phyloP scores from a whole-genome alignment of 2,888 invertebrate genomes.

The Drosophila imparisetae region DNA sequence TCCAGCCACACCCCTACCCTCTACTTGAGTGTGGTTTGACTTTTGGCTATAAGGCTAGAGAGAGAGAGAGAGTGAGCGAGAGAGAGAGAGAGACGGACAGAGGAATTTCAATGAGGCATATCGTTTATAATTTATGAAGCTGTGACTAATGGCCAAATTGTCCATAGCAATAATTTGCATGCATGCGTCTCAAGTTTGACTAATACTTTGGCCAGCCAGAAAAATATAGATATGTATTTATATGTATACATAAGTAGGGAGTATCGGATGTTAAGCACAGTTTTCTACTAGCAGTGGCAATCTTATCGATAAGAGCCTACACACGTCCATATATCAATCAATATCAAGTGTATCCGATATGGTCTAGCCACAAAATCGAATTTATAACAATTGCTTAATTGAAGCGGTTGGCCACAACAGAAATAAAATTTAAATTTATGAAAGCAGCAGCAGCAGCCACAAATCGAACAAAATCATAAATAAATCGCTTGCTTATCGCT shows the following conservation, averaged over 20 bases:
- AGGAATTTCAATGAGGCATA: slow-evolving; percentile 75
- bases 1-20: not conserved
- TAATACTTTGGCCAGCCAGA: slow-evolving; percentile 50
- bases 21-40: slow-evolving; percentile 1
- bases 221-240: not conserved
- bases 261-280: slow-evolving; percentile 1
- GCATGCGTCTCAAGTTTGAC: slow-evolving; percentile 62
- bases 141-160: slow-evolving; percentile 75
- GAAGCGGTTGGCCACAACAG: slow-evolving; percentile 58
- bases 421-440: slow-evolving; percentile 71
- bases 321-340: slow-evolving; percentile 66
- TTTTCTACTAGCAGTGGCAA: slow-evolving; percentile 29
- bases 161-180: slow-evolving; percentile 77
- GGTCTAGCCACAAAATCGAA: slow-evolving; percentile 46
- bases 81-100: not conserved
- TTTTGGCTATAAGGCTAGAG: slow-evolving; percentile 37
- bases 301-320: slow-evolving; percentile 61
- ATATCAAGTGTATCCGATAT: slow-evolving; percentile 60
- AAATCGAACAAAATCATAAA: slow-evolving; percentile 75
- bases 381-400: slow-evolving; percentile 78
- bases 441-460: slow-evolving; percentile 51
- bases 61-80: not conserved
- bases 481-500: slow-evolving; percentile 74
- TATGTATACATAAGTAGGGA: not conserved
- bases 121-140: slow-evolving; percentile 72